Conservation (phyloP, 2,888 invertebrate genomes). For the Cotesia congregata region DNA sequence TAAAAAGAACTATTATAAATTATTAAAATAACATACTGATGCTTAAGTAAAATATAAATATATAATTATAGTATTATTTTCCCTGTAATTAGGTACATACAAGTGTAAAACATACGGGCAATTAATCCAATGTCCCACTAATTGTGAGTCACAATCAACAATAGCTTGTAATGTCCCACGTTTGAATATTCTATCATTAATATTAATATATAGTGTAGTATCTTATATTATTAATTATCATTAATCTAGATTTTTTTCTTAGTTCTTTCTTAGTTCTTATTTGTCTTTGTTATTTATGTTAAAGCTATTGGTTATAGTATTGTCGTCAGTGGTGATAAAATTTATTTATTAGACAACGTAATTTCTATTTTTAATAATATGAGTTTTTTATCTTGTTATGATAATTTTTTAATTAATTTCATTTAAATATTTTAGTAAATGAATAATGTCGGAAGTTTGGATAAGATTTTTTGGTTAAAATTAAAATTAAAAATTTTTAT, state of each 20-base stretch:
- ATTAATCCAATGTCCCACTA: neutral
- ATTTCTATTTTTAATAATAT: neutral
- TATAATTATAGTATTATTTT: neutral
- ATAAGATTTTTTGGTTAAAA: too few relatives aligned
- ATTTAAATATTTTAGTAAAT: neutral
- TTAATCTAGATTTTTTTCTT: neutral
- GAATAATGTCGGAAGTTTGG: too few relatives aligned
- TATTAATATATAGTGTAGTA: neutral
- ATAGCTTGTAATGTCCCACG: neutral
- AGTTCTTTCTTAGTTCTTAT: neutral
- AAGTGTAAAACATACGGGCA: neutral
- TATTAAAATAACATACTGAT: too few relatives aligned
- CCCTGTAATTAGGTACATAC: neutral
- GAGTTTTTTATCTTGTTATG: neutral
- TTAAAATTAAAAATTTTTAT: too few relatives aligned
- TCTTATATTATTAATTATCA: neutral
- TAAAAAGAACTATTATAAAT: neutral
- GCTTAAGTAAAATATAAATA: too few relatives aligned
- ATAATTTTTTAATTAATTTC: neutral
- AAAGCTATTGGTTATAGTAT: neutral
- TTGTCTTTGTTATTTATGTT: neutral
- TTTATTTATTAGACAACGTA: neutral
- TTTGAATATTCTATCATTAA: neutral
- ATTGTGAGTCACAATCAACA: slow-evolving; percentile 1
- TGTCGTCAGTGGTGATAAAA: neutral